Evolutionary conservation across 2,113 vertebrate species (phyloP).

Genomic region (Ibidorhyncha struthersii): DNA sequence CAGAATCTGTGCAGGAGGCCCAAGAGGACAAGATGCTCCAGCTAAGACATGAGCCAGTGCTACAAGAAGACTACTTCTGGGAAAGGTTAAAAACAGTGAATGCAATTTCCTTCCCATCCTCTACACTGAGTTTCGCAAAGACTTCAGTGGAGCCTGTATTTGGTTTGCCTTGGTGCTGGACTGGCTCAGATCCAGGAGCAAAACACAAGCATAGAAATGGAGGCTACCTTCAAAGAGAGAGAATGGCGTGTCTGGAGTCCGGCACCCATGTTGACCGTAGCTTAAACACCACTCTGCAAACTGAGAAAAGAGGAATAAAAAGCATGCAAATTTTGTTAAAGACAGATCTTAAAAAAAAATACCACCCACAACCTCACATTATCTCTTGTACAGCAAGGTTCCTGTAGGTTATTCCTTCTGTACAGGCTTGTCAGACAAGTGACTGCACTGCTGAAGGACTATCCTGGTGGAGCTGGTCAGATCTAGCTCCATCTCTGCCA

Average conservation of each 20-base stretch:
- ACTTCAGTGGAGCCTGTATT: background rate
- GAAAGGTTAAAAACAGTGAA: background rate
- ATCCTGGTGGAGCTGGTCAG: background rate
- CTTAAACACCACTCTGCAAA: conserved; percentile 99
- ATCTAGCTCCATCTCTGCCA: background rate
- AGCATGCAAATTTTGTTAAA: background rate
- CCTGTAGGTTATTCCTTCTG: background rate
- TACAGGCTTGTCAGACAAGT: background rate
- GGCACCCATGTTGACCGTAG: conserved; percentile 92
- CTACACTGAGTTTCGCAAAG: background rate
- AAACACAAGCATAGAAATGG: background rate
- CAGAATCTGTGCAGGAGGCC: background rate
- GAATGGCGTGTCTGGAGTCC: conserved; percentile 93
- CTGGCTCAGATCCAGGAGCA: background rate
- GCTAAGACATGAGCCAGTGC: background rate
- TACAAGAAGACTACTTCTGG: background rate
- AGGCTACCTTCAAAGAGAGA: conserved; percentile 97
- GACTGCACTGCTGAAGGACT: background rate
- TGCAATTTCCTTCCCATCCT: background rate
- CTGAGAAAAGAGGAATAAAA: conserved; percentile 67
- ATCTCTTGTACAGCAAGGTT: background rate
- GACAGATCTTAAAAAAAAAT: background rate
- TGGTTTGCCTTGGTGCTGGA: background rate
- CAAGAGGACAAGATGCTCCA: background rate
- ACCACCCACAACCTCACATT: background rate